Evolutionary conservation across 2,888 invertebrate species (phyloP), one percentile per base, ranked within the genome.

Genomic region (Pachydiplax longipennis): DNA sequence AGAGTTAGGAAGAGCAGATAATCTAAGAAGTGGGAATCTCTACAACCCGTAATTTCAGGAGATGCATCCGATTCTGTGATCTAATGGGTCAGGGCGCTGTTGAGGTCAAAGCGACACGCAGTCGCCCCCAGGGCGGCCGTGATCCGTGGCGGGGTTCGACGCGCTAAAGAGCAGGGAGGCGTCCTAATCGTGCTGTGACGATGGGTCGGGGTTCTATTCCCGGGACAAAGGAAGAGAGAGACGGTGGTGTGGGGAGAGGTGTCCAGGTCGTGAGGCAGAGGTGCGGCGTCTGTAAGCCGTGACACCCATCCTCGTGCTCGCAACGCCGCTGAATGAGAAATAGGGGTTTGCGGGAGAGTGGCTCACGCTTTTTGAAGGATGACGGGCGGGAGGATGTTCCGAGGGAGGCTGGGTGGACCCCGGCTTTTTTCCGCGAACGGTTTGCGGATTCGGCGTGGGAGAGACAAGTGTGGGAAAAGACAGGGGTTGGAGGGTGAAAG

Each of bases 251-350:
- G 81, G 81, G 83, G 6, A 4, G 25, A 31, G 35, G 83, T 53
- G 35, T 83, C 83, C 83, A 48, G 87, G 65, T 87, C 87, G 87
- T 87, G 87, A 87, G 65, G 61, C 22, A 53, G 87, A 87, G 87
- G 87, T 87, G 73, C 73, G 73, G 25, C 73, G 25, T 73, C 73
- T 25, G 25, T n/a, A 65, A 5, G 65, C 65, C 73, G 73, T 73
- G 73, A 31, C 73, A 31, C 31, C 73, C 73, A 1, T 13, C 25
- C 65, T 65, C 65, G 65, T 65, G 65, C 25, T 73, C 13, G 12
- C 31, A 73, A 25, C 73, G 25, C 73, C 31, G 73, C 13, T 73
- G 73, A 73, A 73, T 73, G 73, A 73, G 73, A 73, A 73, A 73
- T 25, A 73, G 73, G 73, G 65, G 65, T 22, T n/a, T 8, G 65